phyloP scores from a whole-genome alignment of 2,797 vertebrate species.

The Pseudomugil gertrudae region DNA sequence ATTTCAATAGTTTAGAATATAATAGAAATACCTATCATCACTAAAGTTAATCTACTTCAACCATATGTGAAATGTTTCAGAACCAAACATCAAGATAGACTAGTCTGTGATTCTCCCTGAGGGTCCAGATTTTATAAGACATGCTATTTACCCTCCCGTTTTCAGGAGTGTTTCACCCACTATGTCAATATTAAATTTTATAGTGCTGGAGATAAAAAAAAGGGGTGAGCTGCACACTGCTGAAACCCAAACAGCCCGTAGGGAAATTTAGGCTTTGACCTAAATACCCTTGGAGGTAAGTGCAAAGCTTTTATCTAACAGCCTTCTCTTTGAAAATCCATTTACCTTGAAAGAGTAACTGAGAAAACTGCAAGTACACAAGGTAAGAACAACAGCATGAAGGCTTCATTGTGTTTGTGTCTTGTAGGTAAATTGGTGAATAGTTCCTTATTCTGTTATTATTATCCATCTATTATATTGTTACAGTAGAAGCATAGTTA shows the following conservation, averaged over 20 bases:
- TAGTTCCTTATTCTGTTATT: slow-evolving; percentile 11
- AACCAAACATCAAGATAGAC: background rate
- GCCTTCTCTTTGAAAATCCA: slow-evolving; percentile 23
- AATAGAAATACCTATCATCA: background rate
- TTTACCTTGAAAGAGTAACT: slow-evolving; percentile 12
- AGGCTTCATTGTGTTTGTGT: background rate
- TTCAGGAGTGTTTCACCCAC: slow-evolving; percentile 18
- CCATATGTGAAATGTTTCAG: background rate
- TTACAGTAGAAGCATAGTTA: slow-evolving; percentile 12
- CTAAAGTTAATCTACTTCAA: background rate
- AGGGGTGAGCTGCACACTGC: slow-evolving; percentile 10
- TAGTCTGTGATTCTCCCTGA: background rate
- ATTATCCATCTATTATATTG: slow-evolving; percentile 18
- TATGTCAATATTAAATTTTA: slow-evolving; percentile 38
- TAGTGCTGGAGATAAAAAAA: slow-evolving; percentile 17
- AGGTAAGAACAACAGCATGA: background rate
- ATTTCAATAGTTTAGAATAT: background rate
- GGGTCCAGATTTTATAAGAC: slow-evolving; percentile 7
- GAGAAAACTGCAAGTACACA: background rate
- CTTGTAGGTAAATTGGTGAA: slow-evolving; percentile 17
- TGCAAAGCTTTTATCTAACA: slow-evolving; percentile 13
- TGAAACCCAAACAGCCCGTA: slow-evolving; percentile 21
- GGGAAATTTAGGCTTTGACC: slow-evolving; percentile 29
- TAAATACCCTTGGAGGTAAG: slow-evolving; percentile 31
- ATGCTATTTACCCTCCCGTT: no score